Evolutionary conservation across 1,140 invertebrate species (phyloP), one percentile per base, ranked within the genome.

Genomic region (Dolichoris vasculosae): DNA sequence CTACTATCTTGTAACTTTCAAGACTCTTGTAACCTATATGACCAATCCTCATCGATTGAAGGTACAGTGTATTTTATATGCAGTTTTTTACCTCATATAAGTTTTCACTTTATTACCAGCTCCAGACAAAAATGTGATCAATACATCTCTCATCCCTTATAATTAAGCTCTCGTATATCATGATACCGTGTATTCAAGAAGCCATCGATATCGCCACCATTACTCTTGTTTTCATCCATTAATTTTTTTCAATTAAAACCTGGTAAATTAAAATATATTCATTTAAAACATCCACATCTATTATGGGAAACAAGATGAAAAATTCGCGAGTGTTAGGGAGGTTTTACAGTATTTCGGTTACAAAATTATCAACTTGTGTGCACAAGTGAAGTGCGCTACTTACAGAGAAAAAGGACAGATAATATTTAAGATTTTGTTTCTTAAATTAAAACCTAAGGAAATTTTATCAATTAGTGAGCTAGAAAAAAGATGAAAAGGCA

Each of bases 401-500:
- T 23, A 26, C 23, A 59, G 55, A 20, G n/a, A n/a, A n/a, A 26
- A 59, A 26, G 9, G 55, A 13, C 23, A 7, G 55, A 59, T 4
- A 43, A 7, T n/a, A 43, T 73, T n/a, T 73, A n/a, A 1, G 0
- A 1, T 69, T 38, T 38, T 13, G 11, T 35, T 67, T 38, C 40
- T 69, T 17, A 38, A 15, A 69, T 69, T 17, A 4, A 43, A n/a
- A 38, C 3, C 2, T 32, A 20, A 1, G 11, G 8, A 17, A 6
- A 43, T 43, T 23, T 13, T 0, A n/a, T 20, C 23, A 11, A 43
- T 43, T 43, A 43, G 23, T 73, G 40, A 13, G 6, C 4, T 11
- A 26, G 55, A 32, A 43, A 20, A 73, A 73, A 89, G 76, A 98
- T 98, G 97, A 97, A 97, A 95, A 97, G 97, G 94, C 99, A 99